phyloP scores from a whole-genome alignment of 1,140 invertebrate genomes.

The Calosoma granatense region DNA sequence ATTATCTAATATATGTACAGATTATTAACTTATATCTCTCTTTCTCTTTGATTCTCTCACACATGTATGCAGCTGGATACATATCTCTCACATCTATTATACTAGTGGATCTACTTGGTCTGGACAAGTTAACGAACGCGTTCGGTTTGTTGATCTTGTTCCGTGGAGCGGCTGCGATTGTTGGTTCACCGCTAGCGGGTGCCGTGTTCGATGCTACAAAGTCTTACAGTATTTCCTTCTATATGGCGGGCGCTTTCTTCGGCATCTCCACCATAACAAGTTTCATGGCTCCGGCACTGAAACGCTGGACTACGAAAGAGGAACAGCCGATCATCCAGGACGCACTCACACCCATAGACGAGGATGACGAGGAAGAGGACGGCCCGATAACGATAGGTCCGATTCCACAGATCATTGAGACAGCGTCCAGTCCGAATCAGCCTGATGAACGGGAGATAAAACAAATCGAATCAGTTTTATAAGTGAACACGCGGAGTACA shows the following conservation, averaged over 20 bases:
- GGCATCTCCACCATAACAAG: conserved; percentile 72
- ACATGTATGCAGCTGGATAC: conserved; percentile 76
- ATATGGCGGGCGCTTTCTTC: conserved; percentile 83
- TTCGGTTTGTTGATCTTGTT: conserved; percentile 93
- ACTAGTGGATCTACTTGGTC: conserved; percentile 86
- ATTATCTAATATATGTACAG: too few species aligned
- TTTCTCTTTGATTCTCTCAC: background rate
- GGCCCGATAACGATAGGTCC: conserved; percentile 53
- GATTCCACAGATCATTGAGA: conserved; percentile 37
- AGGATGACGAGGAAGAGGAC: conserved; percentile 63
- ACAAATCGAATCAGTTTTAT: conserved; percentile 55
- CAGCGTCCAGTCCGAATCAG: conserved; percentile 40
- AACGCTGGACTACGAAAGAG: conserved; percentile 40
- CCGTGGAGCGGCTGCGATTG: conserved; percentile 81
- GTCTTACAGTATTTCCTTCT: conserved; percentile 83
- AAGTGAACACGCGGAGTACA: conserved; percentile 27
- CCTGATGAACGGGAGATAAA: conserved; percentile 49
- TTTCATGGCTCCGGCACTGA: conserved; percentile 70
- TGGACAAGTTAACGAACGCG: conserved; percentile 93
- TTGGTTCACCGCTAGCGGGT: conserved; percentile 74
- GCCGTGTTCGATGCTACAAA: conserved; percentile 78
- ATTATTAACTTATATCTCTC: background rate
- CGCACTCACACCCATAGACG: conserved; percentile 67
- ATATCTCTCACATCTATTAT: conserved; percentile 97
- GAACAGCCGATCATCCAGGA: conserved; percentile 50